phyloP scores from a whole-genome alignment of 2,888 invertebrate species.

The Rotaria sp. region DNA sequence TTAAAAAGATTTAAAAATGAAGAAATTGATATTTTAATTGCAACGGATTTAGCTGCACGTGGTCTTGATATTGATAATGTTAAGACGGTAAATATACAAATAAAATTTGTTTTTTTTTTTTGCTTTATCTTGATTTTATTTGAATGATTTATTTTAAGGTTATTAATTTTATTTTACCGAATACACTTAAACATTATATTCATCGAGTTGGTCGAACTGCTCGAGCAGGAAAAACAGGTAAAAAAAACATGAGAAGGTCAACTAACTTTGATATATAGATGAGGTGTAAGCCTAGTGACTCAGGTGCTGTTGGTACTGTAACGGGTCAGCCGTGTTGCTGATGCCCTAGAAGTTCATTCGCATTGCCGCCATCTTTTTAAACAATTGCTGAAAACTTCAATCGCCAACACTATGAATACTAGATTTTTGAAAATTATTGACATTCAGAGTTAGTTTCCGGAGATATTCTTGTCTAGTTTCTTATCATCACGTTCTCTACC shows the following conservation, averaged over 20 bases:
- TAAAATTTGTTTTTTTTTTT: constrained; percentile 49
- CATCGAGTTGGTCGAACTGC: constrained; percentile 92
- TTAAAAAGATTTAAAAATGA: constrained; percentile 78
- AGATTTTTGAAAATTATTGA: no score
- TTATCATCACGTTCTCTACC: no score
- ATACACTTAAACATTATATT: constrained; percentile 71
- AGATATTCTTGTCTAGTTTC: no score
- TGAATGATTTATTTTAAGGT: constrained; percentile 50
- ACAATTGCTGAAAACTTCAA: no score
- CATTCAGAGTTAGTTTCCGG: no score
- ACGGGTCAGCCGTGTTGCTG: no score
- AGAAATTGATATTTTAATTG: constrained; percentile 66
- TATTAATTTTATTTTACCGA: constrained; percentile 81
- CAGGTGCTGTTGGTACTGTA: no score
- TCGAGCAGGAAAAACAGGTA: constrained; percentile 80
- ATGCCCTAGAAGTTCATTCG: no score
- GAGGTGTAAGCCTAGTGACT: no score
- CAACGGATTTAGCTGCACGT: constrained; percentile 85
- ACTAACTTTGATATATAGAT: no score
- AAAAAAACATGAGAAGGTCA: constrained; percentile 44
- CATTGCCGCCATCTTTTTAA: no score
- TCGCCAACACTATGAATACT: no score
- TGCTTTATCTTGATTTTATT: not conserved
- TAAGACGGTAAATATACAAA: constrained; percentile 64
- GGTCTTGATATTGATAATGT: constrained; percentile 94